Evolutionary conservation across 2,113 vertebrate species (phyloP), one percentile per base, ranked within the genome.

Genomic region (Ptychochromis oligacanthus): DNA sequence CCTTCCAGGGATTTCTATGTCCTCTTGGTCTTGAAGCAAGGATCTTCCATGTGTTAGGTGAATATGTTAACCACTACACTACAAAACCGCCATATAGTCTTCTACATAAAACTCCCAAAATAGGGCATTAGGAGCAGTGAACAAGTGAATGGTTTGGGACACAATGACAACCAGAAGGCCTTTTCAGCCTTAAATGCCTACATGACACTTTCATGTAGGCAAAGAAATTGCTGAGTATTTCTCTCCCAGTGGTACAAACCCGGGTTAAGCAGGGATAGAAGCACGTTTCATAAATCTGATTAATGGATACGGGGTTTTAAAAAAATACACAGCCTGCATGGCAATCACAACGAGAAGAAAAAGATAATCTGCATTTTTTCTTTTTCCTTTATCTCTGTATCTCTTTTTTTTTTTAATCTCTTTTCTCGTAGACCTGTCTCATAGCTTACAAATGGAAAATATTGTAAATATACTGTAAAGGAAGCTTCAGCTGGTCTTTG

Each of bases 91-190:
- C 49, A 31, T 31, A 22, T 49, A 52, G 5, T 72, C 10, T 20
- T 72, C 28, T 31, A 52, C 24, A 52, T 31, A 52, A 52, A 52
- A 52, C 17, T 31, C 65, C 65, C 1, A 52, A 31, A 72, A 0
- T 20, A 52, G 43, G 26, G 28, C 24, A 13, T 6, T 0, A 24
- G 15, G 43, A 49, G 43, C 4, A 15, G 13, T 2, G 14, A 46
- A 52, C 31, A 20, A 70, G 64, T 26, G 40, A 70, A 70, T 12
- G 0, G 2, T 28, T 70, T 46, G 6, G 0, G 24, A 70, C 40
- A 0, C 11, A 70, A 31, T 17, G 1, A 70, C 9, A 52, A 52
- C 4, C 17, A 49, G 46, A 49, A 49, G 46, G 17, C 4, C 17
- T 49, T 49, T 49, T 49, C 3, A 49, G 15, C 14, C 2, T 49